These are phyloP conservation scores for Micronisus gabar DNA, from an alignment of 2,113 vertebrate species.

Conservation along the genomic window DNA sequence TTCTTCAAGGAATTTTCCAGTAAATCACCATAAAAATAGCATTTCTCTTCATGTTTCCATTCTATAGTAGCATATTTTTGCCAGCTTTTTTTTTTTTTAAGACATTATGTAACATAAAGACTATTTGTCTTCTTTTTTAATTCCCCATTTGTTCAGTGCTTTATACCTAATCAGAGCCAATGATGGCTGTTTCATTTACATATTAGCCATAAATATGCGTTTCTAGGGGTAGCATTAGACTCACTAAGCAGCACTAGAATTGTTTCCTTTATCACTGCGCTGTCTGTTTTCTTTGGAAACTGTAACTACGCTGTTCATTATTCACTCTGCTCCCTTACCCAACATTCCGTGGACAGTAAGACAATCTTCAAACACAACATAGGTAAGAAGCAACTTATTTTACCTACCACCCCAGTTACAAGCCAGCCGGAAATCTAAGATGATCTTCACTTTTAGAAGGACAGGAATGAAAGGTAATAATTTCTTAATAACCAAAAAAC, in stretches of 20 bases:
- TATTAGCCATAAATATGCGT: background rate
- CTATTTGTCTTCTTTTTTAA: background rate
- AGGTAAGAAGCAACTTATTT: background rate
- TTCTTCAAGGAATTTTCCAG: slow-evolving; percentile 29
- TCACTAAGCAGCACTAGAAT: background rate
- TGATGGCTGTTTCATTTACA: background rate
- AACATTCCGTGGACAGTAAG: background rate
- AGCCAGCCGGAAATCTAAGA: background rate
- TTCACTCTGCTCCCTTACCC: background rate
- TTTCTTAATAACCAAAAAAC: background rate
- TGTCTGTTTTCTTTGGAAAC: background rate
- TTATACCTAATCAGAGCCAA: background rate
- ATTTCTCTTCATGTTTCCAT: slow-evolving; percentile 27
- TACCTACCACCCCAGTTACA: background rate
- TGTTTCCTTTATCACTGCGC: background rate
- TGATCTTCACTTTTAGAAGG: background rate
- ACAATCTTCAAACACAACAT: background rate
- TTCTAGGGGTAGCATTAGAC: background rate
- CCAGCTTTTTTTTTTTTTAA: background rate
- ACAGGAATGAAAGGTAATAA: background rate
- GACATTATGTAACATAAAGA: slow-evolving; percentile 19
- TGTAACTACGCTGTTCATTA: background rate
- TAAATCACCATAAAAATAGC: background rate
- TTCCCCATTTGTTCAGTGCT: background rate
- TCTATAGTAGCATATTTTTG: background rate